Percentiles rank a stretch among this genome's conserved stretches.
Conservation (phyloP, 2,888 invertebrate species). For the Criorhina ranunculi region DNA sequence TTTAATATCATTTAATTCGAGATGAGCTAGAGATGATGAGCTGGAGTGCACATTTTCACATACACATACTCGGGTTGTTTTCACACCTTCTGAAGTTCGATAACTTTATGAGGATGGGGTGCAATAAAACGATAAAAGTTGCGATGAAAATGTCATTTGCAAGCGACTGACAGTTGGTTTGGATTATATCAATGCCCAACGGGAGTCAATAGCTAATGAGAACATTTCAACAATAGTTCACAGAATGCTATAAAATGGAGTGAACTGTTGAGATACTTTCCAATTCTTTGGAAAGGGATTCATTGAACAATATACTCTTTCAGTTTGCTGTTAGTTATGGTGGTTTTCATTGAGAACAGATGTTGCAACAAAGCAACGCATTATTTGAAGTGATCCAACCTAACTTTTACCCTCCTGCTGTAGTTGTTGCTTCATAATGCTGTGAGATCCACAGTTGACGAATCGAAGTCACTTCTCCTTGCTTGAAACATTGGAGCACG, state of each 20-base stretch:
- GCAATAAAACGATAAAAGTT: slow-evolving; percentile 68
- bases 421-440: too few species aligned
- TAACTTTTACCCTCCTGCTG: too few species aligned
- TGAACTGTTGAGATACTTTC: neutral
- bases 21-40: slow-evolving; percentile 24
- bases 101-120: slow-evolving; percentile 18
- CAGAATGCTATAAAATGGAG: neutral
- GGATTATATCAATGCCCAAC: slow-evolving; percentile 1
- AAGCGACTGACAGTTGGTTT: slow-evolving; percentile 42
- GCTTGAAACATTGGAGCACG: too few species aligned
- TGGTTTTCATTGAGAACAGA: neutral
- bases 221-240: neutral
- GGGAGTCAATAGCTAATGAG: slow-evolving; percentile 42
- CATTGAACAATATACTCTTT: neutral
- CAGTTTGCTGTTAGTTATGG: neutral
- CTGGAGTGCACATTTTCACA: slow-evolving; percentile 5
- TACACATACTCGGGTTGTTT: slow-evolving; percentile 31
- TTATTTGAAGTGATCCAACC: too few species aligned
- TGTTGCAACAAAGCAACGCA: neutral
- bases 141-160: slow-evolving; percentile 48
- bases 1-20: slow-evolving; percentile 32
- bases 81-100: slow-evolving; percentile 56
- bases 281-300: neutral
- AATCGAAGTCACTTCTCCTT: too few species aligned
- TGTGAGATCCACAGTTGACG: too few species aligned